These are phyloP conservation scores for Pipistrellus pipistrellus DNA, from an alignment of 2,797 vertebrate species.

Conservation along the genomic window DNA sequence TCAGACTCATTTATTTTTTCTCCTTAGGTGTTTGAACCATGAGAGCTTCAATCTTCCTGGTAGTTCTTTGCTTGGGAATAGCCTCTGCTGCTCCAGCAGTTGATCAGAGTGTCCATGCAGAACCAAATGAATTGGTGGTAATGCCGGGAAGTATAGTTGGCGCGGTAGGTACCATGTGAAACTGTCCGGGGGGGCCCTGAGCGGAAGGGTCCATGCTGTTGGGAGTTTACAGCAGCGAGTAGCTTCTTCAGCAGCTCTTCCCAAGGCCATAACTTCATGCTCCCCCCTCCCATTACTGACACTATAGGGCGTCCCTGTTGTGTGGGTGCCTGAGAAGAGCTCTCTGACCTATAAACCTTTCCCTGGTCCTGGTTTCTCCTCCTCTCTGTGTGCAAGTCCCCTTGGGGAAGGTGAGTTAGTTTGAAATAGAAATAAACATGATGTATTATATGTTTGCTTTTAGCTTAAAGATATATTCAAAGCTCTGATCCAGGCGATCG, in stretches of 20 bases:
- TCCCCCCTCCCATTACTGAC: too few relatives aligned
- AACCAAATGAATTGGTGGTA: too few relatives aligned
- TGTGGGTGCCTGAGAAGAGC: neutral
- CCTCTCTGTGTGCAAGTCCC: neutral
- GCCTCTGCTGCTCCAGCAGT: slow-evolving; percentile 86
- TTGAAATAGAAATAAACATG: neutral
- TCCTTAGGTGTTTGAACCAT: slow-evolving; percentile 73
- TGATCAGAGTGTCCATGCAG: slow-evolving; percentile 76
- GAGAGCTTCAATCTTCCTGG: slow-evolving; percentile 80
- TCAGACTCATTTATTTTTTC: neutral
- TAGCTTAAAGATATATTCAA: slow-evolving; percentile 94
- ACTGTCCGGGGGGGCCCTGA: neutral
- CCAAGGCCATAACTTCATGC: neutral
- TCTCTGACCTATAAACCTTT: neutral
- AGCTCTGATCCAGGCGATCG: slow-evolving; percentile 90
- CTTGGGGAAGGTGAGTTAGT: neutral
- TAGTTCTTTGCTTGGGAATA: slow-evolving; percentile 86
- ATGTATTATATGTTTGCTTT: neutral
- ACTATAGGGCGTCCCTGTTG: too few relatives aligned
- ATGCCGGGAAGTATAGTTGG: too few relatives aligned
- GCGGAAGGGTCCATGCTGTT: neutral
- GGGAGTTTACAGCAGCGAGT: neutral
- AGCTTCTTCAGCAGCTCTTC: neutral
- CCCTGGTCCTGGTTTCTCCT: neutral
- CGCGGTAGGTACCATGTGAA: slow-evolving; percentile 80